Conservation (phyloP, 2,797 vertebrate genomes). For the Mormyrus proboscirostris region DNA sequence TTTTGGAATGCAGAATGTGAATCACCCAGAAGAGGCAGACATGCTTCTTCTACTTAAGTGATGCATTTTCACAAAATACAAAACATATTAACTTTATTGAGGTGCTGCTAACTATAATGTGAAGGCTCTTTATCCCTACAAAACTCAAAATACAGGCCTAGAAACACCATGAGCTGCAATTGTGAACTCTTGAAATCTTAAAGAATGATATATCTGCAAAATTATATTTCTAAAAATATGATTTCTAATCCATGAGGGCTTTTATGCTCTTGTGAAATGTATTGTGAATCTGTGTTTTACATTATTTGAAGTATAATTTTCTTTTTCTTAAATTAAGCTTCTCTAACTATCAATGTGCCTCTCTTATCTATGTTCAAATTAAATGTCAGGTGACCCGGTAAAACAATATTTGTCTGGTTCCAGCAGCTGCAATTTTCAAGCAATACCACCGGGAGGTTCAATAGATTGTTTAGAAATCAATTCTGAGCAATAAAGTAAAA, state of each 20-base stretch:
- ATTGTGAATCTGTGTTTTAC: constrained; percentile 21
- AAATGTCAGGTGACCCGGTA: not conserved
- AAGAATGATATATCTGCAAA: not conserved
- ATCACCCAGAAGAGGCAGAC: not conserved
- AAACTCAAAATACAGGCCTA: not conserved
- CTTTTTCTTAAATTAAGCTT: constrained; percentile 20
- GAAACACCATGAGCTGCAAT: not conserved
- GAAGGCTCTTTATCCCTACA: not conserved
- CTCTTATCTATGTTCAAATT: not conserved
- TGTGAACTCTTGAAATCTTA: not conserved
- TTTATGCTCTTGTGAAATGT: constrained; percentile 22
- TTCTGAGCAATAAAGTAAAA: not conserved
- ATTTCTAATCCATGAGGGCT: not conserved
- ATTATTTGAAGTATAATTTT: constrained; percentile 20
- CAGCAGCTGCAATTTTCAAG: not conserved
- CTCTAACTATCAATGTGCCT: not conserved
- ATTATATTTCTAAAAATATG: not conserved
- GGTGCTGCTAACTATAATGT: not conserved
- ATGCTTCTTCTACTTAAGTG: not conserved
- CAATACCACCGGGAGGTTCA: not conserved
- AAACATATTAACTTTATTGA: not conserved
- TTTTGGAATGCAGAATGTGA: constrained; percentile 13
- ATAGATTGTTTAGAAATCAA: not conserved
- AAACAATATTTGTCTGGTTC: not conserved
- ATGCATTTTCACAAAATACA: not conserved